Percentiles rank a stretch among this genome's conserved stretches.
These are phyloP conservation scores for Caenorhabditis zanzibari DNA, from an alignment of 2,888 invertebrate species.

Conservation along the genomic window DNA sequence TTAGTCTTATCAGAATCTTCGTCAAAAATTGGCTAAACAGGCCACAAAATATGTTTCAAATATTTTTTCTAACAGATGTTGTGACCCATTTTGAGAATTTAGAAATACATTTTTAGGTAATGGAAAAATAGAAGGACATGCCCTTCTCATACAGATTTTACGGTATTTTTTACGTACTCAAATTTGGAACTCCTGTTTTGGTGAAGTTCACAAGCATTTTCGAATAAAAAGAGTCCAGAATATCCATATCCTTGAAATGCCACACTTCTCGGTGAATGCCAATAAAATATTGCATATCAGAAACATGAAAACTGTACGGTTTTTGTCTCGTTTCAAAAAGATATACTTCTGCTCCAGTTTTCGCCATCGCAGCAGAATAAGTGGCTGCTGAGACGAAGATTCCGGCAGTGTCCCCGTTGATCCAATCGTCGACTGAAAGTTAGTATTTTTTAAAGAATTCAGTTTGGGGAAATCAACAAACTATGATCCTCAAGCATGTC, in stretches of 20 bases:
- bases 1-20: too few relatives aligned
- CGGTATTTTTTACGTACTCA: background rate
- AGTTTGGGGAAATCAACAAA: background rate
- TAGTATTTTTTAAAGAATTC: background rate
- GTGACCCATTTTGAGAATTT: too few relatives aligned
- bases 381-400: constrained; percentile 41
- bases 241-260: constrained; percentile 39
- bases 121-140: too few relatives aligned
- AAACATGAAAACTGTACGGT: constrained; percentile 51
- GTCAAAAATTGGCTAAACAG: too few relatives aligned
- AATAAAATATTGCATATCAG: constrained; percentile 65
- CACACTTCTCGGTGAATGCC: constrained; percentile 53
- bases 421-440: constrained; percentile 10
- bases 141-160: too few relatives aligned
- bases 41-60: too few relatives aligned
- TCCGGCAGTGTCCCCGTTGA: constrained; percentile 27
- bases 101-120: too few relatives aligned
- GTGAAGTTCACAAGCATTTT: constrained; percentile 58
- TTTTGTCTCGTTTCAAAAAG: constrained; percentile 44
- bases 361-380: constrained; percentile 28
- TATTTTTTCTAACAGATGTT: too few relatives aligned
- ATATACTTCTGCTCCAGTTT: constrained; percentile 36
- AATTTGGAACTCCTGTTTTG: constrained; percentile 41
- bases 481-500: constrained; percentile 2
- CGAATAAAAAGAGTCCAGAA: constrained; percentile 58